phyloP scores from a whole-genome alignment of 1,140 invertebrate species.

The Cepaea nemoralis region DNA sequence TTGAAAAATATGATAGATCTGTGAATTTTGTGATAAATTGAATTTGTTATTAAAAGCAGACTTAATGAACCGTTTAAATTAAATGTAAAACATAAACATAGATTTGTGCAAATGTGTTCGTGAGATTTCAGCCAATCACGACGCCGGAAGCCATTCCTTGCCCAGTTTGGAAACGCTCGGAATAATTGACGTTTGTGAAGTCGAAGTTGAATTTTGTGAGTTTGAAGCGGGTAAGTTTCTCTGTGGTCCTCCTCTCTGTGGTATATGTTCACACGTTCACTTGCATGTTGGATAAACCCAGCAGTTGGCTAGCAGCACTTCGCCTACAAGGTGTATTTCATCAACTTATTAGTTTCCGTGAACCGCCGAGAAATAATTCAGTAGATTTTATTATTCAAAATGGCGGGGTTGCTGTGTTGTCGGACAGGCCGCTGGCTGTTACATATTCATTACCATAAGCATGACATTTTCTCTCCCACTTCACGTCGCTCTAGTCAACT shows the following conservation, averaged over 20 bases:
- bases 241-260: no score
- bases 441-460: constrained; percentile 34
- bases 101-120: neutral
- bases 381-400: constrained; percentile 33
- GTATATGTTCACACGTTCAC: neutral
- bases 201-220: neutral
- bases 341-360: constrained; percentile 34
- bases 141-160: neutral
- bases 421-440: neutral
- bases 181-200: neutral
- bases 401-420: constrained; percentile 14
- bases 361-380: constrained; percentile 26
- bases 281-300: neutral
- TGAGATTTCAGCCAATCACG: neutral
- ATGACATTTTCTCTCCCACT: no score
- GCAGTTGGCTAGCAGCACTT: neutral
- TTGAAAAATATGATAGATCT: neutral
- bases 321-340: neutral
- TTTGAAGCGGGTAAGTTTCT: neutral
- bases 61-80: no score
- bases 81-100: neutral
- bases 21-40: no score
- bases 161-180: constrained; percentile 17
- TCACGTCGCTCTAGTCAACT: no score
- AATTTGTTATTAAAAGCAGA: no score